phyloP scores from a whole-genome alignment of 2,113 vertebrate genomes.

The Pantherophis guttatus region DNA sequence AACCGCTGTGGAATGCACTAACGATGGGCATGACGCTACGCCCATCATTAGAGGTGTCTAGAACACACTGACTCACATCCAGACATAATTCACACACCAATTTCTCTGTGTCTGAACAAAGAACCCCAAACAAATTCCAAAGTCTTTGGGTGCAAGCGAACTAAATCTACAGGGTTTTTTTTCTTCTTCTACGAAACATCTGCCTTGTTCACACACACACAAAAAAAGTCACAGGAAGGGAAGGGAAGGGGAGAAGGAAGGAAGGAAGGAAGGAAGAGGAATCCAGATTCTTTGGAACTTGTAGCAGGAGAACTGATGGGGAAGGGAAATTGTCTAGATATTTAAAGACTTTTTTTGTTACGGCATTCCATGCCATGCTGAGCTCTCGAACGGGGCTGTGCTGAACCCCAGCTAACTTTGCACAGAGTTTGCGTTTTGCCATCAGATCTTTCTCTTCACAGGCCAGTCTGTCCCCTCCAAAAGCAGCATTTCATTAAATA shows the following conservation, averaged over 20 bases:
- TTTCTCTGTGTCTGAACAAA: fast-evolving
- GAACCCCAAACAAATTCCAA: not conserved
- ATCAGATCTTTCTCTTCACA: not conserved
- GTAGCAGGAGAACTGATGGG: too few species aligned
- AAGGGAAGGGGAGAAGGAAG: too few species aligned
- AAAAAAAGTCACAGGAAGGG: not conserved
- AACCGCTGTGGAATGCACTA: not conserved
- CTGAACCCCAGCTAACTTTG: not conserved
- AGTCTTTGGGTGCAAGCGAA: not conserved
- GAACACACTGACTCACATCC: not conserved
- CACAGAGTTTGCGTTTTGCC: not conserved
- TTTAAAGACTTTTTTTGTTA: too few species aligned
- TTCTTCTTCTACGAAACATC: not conserved
- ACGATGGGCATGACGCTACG: not conserved
- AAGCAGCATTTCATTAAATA: not conserved
- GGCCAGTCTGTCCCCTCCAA: not conserved
- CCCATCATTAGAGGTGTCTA: not conserved
- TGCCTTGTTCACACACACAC: not conserved
- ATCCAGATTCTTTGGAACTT: not conserved
- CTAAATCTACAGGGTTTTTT: not conserved
- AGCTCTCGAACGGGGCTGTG: not conserved
- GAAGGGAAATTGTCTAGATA: not conserved
- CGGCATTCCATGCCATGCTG: not conserved
- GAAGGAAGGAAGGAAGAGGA: not conserved
- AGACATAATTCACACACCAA: not conserved